Base-by-base conservation (phyloP, 2,113 vertebrate species). In the Gila orcuttii region DNA sequence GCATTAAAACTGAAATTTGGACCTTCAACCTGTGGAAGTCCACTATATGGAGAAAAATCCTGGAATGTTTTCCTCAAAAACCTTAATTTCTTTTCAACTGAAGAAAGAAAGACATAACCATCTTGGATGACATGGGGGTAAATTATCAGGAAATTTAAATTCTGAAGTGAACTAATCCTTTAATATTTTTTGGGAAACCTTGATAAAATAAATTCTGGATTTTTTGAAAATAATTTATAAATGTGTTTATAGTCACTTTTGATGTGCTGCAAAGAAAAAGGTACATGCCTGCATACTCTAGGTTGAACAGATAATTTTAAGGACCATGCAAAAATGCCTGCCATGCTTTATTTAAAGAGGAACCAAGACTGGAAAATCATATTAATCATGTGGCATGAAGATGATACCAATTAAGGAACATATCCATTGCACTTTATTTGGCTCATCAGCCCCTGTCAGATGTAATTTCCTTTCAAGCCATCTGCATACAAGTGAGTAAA, bases 311-410 rank as follows among this genome's bases (percentile, higher is more conserved):
- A 71, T 79, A 15, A 55, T 74, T 42, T 33, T 64, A 23, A 62
- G n/a, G 64, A 60, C 47, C 23, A 60, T 78, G 36, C 15, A 60
- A 73, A 12, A 62, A 75, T 33, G 17, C 68, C 52, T 88, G 62
- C 80, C 78, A 66, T 73, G 23, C 31, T 52, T 9, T 8, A 77
- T 82, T 39, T 50, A 74, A 82, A 75, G 31, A 33, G 15, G 21
- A 6, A 74, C 9, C 21, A 75, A 42, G 33, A 76, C 39, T 28
- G 36, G 39, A 83, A 83, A 60, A 64, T n/a, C 68, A 45, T 52
- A 64, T 45, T 42, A 79, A n/a, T 42, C 77, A 59, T 60, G 55
- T 36, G 55, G 6, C 47, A 45, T 82, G 47, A 88, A 71, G 25
- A 75, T 28, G 42, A 82, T 39, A 45, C 57, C 74, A 59, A 69